Conservation (phyloP, 1,140 invertebrate species). For the Chironomus striatipennis region DNA sequence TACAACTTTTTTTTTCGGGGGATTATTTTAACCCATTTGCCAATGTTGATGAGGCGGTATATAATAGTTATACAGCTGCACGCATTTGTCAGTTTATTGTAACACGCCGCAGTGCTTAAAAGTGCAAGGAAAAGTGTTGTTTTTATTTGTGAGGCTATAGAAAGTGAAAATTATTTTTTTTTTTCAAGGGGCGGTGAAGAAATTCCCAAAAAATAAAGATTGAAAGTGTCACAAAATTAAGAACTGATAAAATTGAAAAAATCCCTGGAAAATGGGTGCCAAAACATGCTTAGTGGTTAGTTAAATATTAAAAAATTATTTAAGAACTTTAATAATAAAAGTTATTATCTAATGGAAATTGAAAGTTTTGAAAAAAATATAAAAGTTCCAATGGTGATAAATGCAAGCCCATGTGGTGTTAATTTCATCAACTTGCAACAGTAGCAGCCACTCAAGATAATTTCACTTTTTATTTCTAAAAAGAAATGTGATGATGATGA, state of each 20-base stretch:
- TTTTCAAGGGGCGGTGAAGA: neutral
- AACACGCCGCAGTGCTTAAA: neutral
- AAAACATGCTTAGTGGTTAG: slow-evolving; percentile 17
- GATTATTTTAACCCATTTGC: slow-evolving; percentile 11
- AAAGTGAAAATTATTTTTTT: neutral
- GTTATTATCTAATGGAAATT: neutral
- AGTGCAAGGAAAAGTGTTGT: neutral
- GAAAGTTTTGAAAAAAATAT: neutral
- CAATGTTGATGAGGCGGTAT: neutral
- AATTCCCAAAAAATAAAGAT: neutral
- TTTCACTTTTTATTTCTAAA: slow-evolving; percentile 8
- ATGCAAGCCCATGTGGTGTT: neutral
- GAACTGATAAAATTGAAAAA: neutral
- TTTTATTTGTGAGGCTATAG: neutral
- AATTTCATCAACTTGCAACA: neutral
- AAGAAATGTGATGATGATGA: neutral
- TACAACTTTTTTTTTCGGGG: neutral
- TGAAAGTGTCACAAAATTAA: neutral
- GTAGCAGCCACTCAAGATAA: neutral
- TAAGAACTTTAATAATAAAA: slow-evolving; percentile 11
- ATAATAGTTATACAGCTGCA: slow-evolving; percentile 5
- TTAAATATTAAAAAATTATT: neutral
- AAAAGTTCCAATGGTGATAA: no score
- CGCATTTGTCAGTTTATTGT: slow-evolving; percentile 22
- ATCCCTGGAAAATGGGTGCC: slow-evolving; percentile 11